Evolutionary conservation across 2,888 invertebrate genomes (phyloP), one percentile per base, ranked within the genome.

Genomic region (Clostera curtula): DNA sequence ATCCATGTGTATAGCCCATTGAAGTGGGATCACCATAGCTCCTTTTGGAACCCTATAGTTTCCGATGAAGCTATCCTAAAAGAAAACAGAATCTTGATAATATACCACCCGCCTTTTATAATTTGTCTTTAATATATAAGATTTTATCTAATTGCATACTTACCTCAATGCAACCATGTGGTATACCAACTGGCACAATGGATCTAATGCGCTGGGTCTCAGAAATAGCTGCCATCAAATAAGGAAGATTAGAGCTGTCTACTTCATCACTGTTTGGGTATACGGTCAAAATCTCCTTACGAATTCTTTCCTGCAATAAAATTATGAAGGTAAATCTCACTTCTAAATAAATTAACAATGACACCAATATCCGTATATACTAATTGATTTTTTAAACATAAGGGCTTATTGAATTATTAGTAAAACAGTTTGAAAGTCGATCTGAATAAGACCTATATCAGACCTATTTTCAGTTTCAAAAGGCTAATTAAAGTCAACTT

Each of bases 101-200:
- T 26, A 15, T 16, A 13, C 15, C n/a, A 7, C 7, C 14, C 4
- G 12, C 12, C 18, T 21, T n/a, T n/a, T n/a, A n/a, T n/a, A n/a
- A n/a, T n/a, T n/a, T n/a, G n/a, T n/a, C n/a, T n/a, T 19, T 4
- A 10, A 29, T 13, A 17, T 15, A 12, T 16, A 20, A 5, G 6
- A n/a, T 1, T 10, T 5, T 17, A n/a, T 5, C 6, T 4, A 3
- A 3, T 4, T 5, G 12, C 14, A 18, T 23, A 32, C 48, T 31
- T 54, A 82, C 83, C 56, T 79, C 60, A 5, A 71, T 27, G 39
- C 91, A 88, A 19, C 94, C 93, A 60, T 95, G 95, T 4, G 96
- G 95, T 43, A 95, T 90, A 3, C 96, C 95, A 14, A 93, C 74
- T 0, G 95, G 95, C 1, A 93, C 90, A 3, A 93, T 91, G 1